A percentile compares a stretch with the other conserved stretches of the same genome.
Evolutionary conservation across 2,797 vertebrate species (phyloP).

Genomic region (Danio aesculapii): DNA sequence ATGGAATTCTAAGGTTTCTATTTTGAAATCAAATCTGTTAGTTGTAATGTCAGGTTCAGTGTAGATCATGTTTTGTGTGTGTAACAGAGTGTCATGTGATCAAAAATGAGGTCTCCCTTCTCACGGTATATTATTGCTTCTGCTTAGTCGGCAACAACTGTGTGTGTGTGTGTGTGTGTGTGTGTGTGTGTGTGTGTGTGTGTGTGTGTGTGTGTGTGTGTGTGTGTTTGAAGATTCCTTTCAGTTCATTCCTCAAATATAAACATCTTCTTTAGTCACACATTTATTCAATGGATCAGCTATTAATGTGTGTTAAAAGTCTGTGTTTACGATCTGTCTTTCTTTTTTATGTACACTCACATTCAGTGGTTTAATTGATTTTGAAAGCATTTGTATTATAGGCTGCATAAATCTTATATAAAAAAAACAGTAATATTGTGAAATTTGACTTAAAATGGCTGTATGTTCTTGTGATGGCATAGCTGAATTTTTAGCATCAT

Average conservation of each 20-base stretch:
- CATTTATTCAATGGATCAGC: background rate
- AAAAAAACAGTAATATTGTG: too few relatives aligned
- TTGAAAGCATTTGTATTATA: too few relatives aligned
- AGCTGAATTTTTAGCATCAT: too few relatives aligned
- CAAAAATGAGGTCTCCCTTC: background rate
- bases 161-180: conserved; percentile 1
- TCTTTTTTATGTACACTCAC: background rate
- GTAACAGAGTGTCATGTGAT: background rate
- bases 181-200: conserved; percentile 1
- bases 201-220: background rate
- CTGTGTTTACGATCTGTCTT: background rate
- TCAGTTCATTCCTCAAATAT: conserved; percentile 1
- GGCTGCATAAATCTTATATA: too few relatives aligned
- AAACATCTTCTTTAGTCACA: background rate
- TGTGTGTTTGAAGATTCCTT: conserved; percentile 13
- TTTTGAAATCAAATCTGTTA: background rate
- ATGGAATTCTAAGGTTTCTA: background rate
- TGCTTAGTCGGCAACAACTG: conserved; percentile 6
- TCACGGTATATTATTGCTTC: conserved; percentile 2
- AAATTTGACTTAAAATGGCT: too few relatives aligned
- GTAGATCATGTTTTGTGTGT: background rate
- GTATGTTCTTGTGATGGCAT: too few relatives aligned
- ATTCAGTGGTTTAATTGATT: background rate
- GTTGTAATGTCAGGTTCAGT: background rate
- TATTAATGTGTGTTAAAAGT: background rate